These are phyloP conservation scores for Macrobrachium rosenbergii DNA, from an alignment of 1,140 invertebrate species.

Conservation along the genomic window DNA sequence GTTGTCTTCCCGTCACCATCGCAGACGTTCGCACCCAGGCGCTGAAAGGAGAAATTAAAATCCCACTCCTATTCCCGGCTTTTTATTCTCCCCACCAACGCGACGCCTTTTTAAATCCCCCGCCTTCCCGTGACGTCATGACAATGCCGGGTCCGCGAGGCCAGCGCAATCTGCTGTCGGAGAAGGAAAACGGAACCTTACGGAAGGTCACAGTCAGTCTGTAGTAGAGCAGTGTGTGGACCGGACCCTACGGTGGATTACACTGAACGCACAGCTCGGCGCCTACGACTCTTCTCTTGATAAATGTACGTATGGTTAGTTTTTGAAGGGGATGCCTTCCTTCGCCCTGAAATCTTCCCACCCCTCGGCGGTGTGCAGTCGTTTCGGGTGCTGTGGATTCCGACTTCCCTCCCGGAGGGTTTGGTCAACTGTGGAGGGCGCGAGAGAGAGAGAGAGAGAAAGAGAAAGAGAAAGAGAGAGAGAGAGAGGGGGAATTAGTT, in stretches of 20 bases:
- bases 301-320: conserved; percentile 23
- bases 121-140: conserved; percentile 16
- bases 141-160: background rate
- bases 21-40: too few species aligned
- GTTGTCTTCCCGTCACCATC: too few species aligned
- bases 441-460: background rate
- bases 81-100: background rate
- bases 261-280: conserved; percentile 9
- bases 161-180: conserved; percentile 28
- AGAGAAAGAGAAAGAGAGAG: too few species aligned
- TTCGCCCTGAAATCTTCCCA: background rate
- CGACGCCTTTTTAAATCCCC: conserved; percentile 19
- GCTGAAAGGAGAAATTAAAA: background rate
- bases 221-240: conserved; percentile 13
- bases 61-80: background rate
- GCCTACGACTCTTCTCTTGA: conserved; percentile 3
- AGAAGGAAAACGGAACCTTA: conserved; percentile 40
- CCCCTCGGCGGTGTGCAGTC: background rate
- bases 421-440: background rate
- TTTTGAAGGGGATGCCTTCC: background rate
- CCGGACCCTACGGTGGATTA: conserved; percentile 32
- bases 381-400: background rate
- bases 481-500: background rate
- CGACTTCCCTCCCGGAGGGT: background rate
- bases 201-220: conserved; percentile 41